These are phyloP conservation scores for Dorcus hopei DNA, from an alignment of 2,888 invertebrate species.

Conservation along the genomic window DNA sequence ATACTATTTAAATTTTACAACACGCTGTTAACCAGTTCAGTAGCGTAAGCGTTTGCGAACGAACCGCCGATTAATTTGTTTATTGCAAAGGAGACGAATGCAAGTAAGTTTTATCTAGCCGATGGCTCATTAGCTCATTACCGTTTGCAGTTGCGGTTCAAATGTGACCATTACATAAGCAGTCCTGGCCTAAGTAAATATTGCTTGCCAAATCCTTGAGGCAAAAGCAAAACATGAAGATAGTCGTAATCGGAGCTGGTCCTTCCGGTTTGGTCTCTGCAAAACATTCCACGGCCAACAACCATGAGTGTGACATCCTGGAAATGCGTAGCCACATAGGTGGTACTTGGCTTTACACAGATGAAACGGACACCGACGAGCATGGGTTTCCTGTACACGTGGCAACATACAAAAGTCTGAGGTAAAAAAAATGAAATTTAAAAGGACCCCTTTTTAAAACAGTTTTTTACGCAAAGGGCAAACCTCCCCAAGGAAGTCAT, in stretches of 20 bases:
- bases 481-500: slow-evolving; percentile 92
- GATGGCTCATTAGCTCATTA: too few relatives aligned
- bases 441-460: background rate
- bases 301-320: slow-evolving; percentile 61
- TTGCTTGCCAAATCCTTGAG: too few relatives aligned
- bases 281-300: slow-evolving; percentile 57
- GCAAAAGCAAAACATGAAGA: slow-evolving; percentile 41
- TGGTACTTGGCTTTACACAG: slow-evolving; percentile 89
- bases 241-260: slow-evolving; percentile 82
- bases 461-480: slow-evolving; percentile 61
- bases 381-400: slow-evolving; percentile 79
- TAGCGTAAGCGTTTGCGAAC: too few relatives aligned
- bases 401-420: slow-evolving; percentile 85
- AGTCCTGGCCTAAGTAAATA: too few relatives aligned
- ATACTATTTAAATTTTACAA: too few relatives aligned
- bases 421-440: slow-evolving; percentile 52
- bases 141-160: too few relatives aligned
- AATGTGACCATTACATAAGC: too few relatives aligned
- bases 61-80: too few relatives aligned
- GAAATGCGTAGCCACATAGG: slow-evolving; percentile 75
- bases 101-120: too few relatives aligned
- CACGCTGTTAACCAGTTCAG: too few relatives aligned
- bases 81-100: too few relatives aligned
- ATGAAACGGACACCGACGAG: slow-evolving; percentile 67
- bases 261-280: slow-evolving; percentile 82